Conservation (phyloP, 2,888 invertebrate genomes). For the Anthoptus insignis region DNA sequence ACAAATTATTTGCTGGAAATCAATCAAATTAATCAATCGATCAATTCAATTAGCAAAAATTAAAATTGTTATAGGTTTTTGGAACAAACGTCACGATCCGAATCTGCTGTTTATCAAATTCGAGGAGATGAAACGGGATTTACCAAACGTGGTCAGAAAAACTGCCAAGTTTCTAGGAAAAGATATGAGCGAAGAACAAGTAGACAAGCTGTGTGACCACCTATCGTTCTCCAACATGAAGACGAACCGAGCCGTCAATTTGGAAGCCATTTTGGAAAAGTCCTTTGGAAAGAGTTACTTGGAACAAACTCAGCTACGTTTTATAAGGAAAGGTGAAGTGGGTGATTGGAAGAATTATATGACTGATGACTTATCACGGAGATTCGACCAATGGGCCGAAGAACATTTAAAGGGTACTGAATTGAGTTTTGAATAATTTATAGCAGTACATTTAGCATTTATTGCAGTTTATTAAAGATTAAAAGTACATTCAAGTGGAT, state of each 20-base stretch:
- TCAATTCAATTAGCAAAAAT: no score
- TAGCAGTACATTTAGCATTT: background rate
- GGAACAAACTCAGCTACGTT: conserved; percentile 85
- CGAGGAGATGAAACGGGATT: conserved; percentile 93
- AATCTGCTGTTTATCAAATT: conserved; percentile 93
- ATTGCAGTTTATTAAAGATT: no score
- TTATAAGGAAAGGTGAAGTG: conserved; percentile 92
- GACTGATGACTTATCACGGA: conserved; percentile 89
- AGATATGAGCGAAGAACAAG: conserved; percentile 88
- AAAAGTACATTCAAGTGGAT: no score
- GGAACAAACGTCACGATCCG: conserved; percentile 90
- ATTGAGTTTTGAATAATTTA: conserved; percentile 83
- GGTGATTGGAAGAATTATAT: conserved; percentile 95
- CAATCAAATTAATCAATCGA: no score
- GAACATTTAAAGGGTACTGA: conserved; percentile 88
- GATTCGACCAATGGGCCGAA: conserved; percentile 91
- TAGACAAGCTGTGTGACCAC: conserved; percentile 90
- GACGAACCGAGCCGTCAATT: conserved; percentile 92
- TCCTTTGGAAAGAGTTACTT: conserved; percentile 79
- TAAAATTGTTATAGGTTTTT: conserved; percentile 82
- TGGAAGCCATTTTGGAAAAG: conserved; percentile 88
- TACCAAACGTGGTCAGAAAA: conserved; percentile 88
- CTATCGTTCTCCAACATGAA: conserved; percentile 95
- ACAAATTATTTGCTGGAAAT: no score
- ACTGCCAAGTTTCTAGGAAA: conserved; percentile 92